Base-by-base conservation (phyloP, 1,140 invertebrate genomes). In the Sitophilus oryzae region DNA sequence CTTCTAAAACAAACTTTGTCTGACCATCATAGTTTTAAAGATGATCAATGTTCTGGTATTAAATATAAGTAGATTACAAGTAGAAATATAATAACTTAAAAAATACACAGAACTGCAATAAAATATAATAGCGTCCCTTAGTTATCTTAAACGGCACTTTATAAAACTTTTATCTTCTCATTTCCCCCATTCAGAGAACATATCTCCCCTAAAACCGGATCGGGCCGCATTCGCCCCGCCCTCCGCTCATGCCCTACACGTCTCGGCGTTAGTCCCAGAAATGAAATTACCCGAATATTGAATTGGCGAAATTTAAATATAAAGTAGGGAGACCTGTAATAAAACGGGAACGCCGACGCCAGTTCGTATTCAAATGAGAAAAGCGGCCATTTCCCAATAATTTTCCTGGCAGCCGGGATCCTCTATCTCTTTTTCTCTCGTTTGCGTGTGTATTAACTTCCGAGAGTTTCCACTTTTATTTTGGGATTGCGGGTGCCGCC, bases 231-330 rank as follows among this genome's bases (percentile, higher is more conserved):
- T 15, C 38, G 14, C 5, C 19, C 38, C 14, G 5, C 19, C n/a
- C 18, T 38, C 43, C 35, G 35, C 30, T 44, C 21, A 49, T 30
- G 40, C 34, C 23, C 37, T 34, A 14, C 55, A 18, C 47, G n/a
- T 49, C 40, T 20, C 52, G 57, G 35, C 40, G 44, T 51, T 56
- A 52, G 58, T 52, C 52, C 22, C 38, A 55, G 54, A 58, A 64
- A 64, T 64, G 63, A 64, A 64, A 64, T 64, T 62, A 58, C 58
- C 46, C 50, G 63, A 62, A 62, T 62, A 64, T 64, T 60, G 63
- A 55, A 62, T 62, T 57, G 52, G 58, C 58, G 37, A 56, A 62
- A 65, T 65, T 65, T 65, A 65, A 65, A 65, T 65, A 65, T 65
- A 65, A 65, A 65, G 63, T 63, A 61, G 63, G 59, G 58, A n/a